phyloP scores from a whole-genome alignment of 2,888 invertebrate genomes.

The Trichogramma dendrolimi region DNA sequence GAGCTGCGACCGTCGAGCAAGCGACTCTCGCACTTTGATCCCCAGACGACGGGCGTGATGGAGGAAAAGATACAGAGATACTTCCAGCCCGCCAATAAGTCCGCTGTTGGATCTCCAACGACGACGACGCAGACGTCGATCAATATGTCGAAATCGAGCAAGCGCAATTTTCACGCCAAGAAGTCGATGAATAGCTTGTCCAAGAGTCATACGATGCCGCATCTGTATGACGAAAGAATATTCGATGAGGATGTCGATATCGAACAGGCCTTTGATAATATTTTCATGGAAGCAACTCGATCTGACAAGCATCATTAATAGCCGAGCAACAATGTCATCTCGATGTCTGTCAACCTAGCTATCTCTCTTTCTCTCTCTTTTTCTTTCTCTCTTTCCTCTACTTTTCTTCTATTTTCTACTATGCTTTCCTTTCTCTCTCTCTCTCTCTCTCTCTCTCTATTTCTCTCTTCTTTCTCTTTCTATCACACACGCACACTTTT shows the following conservation, averaged over 20 bases:
- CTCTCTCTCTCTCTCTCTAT: no score
- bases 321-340: constrained; percentile 24
- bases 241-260: constrained; percentile 74
- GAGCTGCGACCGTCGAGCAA: constrained; percentile 70
- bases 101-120: not conserved
- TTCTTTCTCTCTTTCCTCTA: not conserved
- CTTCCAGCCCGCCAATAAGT: constrained; percentile 36
- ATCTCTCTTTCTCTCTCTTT: not conserved
- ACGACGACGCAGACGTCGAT: constrained; percentile 17
- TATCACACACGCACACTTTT: no score
- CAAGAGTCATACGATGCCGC: constrained; percentile 74
- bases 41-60: constrained; percentile 44
- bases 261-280: constrained; percentile 82
- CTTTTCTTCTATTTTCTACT: not conserved
- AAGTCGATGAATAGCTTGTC: constrained; percentile 56
- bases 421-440: no score
- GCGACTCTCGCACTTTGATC: constrained; percentile 75
- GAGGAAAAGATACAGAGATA: constrained; percentile 48
- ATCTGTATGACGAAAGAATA: constrained; percentile 56
- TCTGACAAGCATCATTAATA: constrained; percentile 32
- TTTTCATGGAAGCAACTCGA: constrained; percentile 59
- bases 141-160: constrained; percentile 17
- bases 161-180: constrained; percentile 18
- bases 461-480: no score
- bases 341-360: constrained; percentile 12